A percentile compares a stretch with the other conserved stretches of the same genome.
These are phyloP conservation scores for Melanogrammus aeglefinus DNA, from an alignment of 2,797 vertebrate species.

Conservation along the genomic window DNA sequence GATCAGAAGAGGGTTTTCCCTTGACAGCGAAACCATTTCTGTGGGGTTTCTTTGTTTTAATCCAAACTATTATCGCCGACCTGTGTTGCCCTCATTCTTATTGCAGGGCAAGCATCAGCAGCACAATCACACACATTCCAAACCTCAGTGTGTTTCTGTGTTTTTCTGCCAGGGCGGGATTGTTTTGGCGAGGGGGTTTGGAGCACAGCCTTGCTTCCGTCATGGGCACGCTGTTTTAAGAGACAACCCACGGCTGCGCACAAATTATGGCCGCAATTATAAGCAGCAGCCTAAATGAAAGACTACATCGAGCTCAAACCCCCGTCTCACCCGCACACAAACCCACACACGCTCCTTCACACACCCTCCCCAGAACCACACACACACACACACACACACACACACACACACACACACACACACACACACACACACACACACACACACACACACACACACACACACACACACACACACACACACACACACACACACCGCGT, in stretches of 20 bases:
- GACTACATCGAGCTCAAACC: slow-evolving; percentile 13
- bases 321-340: slow-evolving; percentile 6
- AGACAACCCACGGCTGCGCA: slow-evolving; percentile 36
- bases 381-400: slow-evolving; percentile 5
- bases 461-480: background rate
- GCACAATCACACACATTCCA: background rate
- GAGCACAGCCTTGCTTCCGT: slow-evolving; percentile 55
- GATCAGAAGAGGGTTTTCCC: slow-evolving; percentile 26
- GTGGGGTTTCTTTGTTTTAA: slow-evolving; percentile 24
- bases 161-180: slow-evolving; percentile 42
- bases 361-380: background rate
- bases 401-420: slow-evolving; percentile 12
- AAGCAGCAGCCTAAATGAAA: slow-evolving; percentile 55
- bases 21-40: slow-evolving; percentile 17
- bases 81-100: slow-evolving; percentile 23
- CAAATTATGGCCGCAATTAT: slow-evolving; percentile 42
- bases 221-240: slow-evolving; percentile 28
- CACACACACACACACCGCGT: background rate
- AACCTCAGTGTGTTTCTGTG: slow-evolving; percentile 33
- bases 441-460: slow-evolving; percentile 2
- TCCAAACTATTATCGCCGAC: slow-evolving; percentile 33
- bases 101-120: slow-evolving; percentile 13
- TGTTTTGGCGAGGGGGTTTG: slow-evolving; percentile 35
- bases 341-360: slow-evolving; percentile 2
- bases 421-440: slow-evolving; percentile 9